Evolutionary conservation across 2,888 invertebrate species (phyloP), one percentile per base, ranked within the genome.

Genomic region (Odontocolon sp.): DNA sequence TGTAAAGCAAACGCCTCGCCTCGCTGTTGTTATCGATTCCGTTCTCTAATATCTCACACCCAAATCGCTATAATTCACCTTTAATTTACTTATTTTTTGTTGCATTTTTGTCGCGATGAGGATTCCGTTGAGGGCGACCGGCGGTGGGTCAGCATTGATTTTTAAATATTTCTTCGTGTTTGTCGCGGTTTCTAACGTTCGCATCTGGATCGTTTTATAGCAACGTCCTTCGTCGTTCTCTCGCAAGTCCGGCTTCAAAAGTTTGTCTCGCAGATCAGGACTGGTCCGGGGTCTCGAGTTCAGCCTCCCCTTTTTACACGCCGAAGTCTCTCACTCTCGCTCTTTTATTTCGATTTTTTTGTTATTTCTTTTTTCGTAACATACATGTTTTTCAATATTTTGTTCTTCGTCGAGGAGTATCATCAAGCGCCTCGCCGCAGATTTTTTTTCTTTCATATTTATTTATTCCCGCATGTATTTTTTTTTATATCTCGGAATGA

Each of bases 401-500:
- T n/a, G 36, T 63, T 42, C 36, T 23, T 64, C 33, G 40, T 23
- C 47, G 23, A 26, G 47, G 21, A 42, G 52, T 45, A 59, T 36
- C 31, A 59, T 47, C 56, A 18, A 33, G 61, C 56, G 21, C 68
- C 54, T 50, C 52, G 45, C 18, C 21, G 14, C 6, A 57, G 40
- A 21, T 6, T 45, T 56, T 38, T 16, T 45, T 38, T 54, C 40
- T 16, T 47, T 16, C 5, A 54, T 63, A 28, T 14, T 26, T 31
- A 9, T 40, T 38, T 26, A 11, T 36, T n/a, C 16, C 9, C 31
- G n/a, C 21, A 4, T 28, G n/a, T 21, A 2, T 28, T n/a, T 61
- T 26, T 45, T 45, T 45, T 23, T 31, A 23, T 42, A 66, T 66
- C 45, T 80, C 80, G 80, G 78, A 80, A 80, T 80, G 80, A 80